Evolutionary conservation across 1,140 invertebrate genomes (phyloP), one percentile per base, ranked within the genome.

Genomic region (Bombus waltoni): DNA sequence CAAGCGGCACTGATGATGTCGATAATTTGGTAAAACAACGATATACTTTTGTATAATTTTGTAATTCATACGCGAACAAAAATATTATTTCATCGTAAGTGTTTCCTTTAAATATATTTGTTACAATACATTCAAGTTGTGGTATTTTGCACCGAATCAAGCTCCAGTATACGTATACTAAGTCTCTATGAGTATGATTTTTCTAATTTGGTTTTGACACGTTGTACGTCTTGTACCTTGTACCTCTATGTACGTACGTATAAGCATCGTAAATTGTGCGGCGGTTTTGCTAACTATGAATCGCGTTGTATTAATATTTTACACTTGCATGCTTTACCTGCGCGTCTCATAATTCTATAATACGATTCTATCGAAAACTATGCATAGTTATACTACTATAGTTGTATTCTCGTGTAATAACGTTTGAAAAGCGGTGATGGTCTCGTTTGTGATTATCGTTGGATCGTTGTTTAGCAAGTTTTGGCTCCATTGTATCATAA

Each of bases 401-500:
- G 3, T 62, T 62, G 59, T 28, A 62, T 62, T 62, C 1, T 62
- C 28, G 3, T 62, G 22, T 1, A n/a, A 62, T 13, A 47, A 10
- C 3, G 44, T 47, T 3, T 47, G 44, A 47, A 47, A 15, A 25
- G 59, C 6, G 35, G 15, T 32, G 68, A 15, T 44, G 15, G n/a
- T 53, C 0, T 32, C 8, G 22, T 47, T 53, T 11, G n/a, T 2
- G 4, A 25, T 35, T 18, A 8, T 0, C 0, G 4, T 11, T 13
- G 2, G 1, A 1, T 25, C 38, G 0, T 66, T 28, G 11, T n/a
- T 18, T 35, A 83, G 18, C 8, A 62, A 10, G 1, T 38, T 3
- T 10, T 89, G 59, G 5, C 68, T 76, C 25, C 85, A 44, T 53
- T 91, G 90, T 81, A 89, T 15, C n/a, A 90, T 57, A 10, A 91